Evolutionary conservation across 2,888 invertebrate genomes (phyloP), one percentile per base, ranked within the genome.

Genomic region (Lithophane socia): DNA sequence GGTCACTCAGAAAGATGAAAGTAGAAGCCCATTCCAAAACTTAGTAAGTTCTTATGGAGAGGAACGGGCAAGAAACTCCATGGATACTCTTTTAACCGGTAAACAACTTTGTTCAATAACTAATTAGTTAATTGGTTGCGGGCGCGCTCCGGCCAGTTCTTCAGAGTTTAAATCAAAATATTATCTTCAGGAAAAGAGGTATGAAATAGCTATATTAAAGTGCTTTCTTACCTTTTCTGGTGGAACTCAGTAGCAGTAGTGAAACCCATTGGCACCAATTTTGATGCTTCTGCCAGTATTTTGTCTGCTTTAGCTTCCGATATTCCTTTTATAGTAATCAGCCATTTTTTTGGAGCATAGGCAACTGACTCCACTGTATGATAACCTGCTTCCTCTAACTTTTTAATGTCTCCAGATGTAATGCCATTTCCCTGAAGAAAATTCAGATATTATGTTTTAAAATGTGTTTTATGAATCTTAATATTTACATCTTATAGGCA

Each of bases 221-320:
- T 56, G 16, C 10, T 2, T 42, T 47, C 9, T 70, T 73, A 96
- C 97, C 99, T 97, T 94, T 99, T 99, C 92, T 98, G 98, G 94
- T 99, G 99, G 92, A 99, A 98, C 89, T 99, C 99, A 7, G 99
- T 99, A 0, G 99, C 99, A 47, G 99, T 99, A 9, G 99, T 99
- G 92, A 99, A 99, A 0, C 99, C 99, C 98, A 99, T 99, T 0
- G 99, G 99, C 0, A 99, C 99, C 60, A 99, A 94, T 94, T 99
- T 99, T 0, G 98, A 97, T 3, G 99, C 99, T 95, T 99, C 99
- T 5, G 97, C 97, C 78, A 99, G 91, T 85, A 99, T 98, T 96
- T 99, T 99, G 84, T 99, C 99, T 18, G 99, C 99, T 94, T 99
- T 99, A 0, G 98, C 98, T 92, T 99, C 99, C 67, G 99, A 99